phyloP scores from a whole-genome alignment of 2,113 vertebrate species.

The Charadrius vociferus region DNA sequence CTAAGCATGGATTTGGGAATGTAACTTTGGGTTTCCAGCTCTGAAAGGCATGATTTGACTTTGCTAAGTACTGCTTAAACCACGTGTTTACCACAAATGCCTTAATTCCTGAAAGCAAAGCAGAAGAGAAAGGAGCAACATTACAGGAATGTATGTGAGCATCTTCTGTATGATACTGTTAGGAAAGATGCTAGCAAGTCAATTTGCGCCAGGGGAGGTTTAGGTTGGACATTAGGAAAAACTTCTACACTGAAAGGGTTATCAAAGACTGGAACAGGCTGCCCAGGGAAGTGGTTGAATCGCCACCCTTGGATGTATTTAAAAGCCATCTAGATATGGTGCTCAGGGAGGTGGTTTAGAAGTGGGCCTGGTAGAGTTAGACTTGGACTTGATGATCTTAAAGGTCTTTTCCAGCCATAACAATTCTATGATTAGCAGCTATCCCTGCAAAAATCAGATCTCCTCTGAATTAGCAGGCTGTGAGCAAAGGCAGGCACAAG shows the following conservation, averaged over 20 bases:
- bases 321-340: too few relatives aligned
- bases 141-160: neutral
- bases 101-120: neutral
- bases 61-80: neutral
- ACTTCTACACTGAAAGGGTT: too few relatives aligned
- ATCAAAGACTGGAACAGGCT: too few relatives aligned
- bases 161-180: neutral
- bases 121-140: neutral
- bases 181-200: neutral
- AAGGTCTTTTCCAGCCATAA: too few relatives aligned
- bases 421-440: neutral
- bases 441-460: neutral
- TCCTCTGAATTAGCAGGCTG: neutral
- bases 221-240: too few relatives aligned
- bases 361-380: too few relatives aligned
- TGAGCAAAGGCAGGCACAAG: neutral
- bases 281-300: too few relatives aligned
- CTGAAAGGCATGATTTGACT: neutral
- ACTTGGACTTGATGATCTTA: too few relatives aligned
- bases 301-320: too few relatives aligned
- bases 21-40: neutral
- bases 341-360: too few relatives aligned
- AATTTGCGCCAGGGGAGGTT: too few relatives aligned
- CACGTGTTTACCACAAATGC: neutral
- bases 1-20: neutral